Evolutionary conservation across 1,140 invertebrate species (phyloP).

Genomic region (Helicoverpa zea): DNA sequence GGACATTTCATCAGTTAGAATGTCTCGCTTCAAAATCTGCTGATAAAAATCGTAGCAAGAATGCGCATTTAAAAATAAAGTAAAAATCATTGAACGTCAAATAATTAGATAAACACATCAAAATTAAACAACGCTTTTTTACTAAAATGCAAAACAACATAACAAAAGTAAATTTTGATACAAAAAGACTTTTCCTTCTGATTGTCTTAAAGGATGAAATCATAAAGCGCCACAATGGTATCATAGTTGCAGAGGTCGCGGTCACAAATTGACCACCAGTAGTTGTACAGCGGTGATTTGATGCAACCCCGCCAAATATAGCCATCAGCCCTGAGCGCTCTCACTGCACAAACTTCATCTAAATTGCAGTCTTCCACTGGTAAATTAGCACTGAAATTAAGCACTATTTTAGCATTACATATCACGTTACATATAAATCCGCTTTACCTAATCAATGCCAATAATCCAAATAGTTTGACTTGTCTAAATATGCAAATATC

Average conservation of each 20-base stretch:
- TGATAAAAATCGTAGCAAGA: background rate
- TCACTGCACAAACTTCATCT: slow-evolving; percentile 66
- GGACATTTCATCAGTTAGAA: slow-evolving; percentile 24
- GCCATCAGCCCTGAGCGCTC: slow-evolving; percentile 66
- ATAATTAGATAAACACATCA: background rate
- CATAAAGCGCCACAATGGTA: slow-evolving; percentile 62
- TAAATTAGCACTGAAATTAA: slow-evolving; percentile 63
- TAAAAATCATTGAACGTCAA: too few species aligned
- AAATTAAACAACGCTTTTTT: background rate
- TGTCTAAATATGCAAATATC: background rate
- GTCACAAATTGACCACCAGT: slow-evolving; percentile 73
- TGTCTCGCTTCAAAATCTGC: slow-evolving; percentile 14
- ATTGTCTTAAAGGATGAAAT: slow-evolving; percentile 44
- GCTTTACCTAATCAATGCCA: background rate
- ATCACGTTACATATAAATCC: background rate
- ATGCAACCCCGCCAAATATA: slow-evolving; percentile 77
- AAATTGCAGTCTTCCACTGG: slow-evolving; percentile 64
- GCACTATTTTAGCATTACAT: background rate
- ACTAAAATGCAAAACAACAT: background rate
- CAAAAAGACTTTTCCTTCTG: background rate
- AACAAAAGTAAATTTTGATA: background rate
- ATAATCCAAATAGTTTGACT: background rate
- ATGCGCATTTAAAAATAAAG: too few species aligned
- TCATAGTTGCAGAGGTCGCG: slow-evolving; percentile 73
- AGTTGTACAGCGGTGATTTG: slow-evolving; percentile 69